Conservation (phyloP, 2,888 invertebrate species). For the Erebia ligea region DNA sequence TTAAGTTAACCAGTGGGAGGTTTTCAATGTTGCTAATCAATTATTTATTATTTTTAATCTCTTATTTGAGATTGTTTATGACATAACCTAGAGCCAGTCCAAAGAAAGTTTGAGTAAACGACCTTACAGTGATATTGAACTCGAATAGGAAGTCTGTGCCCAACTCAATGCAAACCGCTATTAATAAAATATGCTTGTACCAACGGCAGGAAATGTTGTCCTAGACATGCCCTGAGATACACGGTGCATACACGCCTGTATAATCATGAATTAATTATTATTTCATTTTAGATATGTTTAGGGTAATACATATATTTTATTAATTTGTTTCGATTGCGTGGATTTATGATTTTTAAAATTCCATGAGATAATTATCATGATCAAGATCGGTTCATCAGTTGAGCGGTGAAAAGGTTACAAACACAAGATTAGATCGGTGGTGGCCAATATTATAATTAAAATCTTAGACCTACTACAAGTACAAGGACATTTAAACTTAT, state of each 20-base stretch:
- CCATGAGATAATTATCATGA: no score
- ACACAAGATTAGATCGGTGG: no score
- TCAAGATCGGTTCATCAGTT: no score
- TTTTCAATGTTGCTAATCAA: no score
- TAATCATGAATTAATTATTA: not conserved
- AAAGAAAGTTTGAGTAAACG: constrained; percentile 19
- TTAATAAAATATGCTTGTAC: constrained; percentile 37
- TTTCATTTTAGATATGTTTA: not conserved
- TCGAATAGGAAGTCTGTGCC: constrained; percentile 49
- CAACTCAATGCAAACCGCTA: constrained; percentile 57
- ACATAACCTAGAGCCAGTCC: constrained; percentile 2
- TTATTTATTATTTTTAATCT: no score
- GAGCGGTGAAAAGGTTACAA: no score
- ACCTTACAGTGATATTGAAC: constrained; percentile 34
- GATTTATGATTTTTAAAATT: no score
- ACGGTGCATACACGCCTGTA: not conserved
- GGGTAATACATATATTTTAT: not conserved
- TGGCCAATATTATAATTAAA: no score
- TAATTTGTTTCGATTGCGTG: not conserved
- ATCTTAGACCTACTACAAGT: no score
- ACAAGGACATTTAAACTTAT: no score
- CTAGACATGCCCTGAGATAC: constrained; percentile 14
- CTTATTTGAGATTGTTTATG: no score
- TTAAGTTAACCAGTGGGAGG: no score
- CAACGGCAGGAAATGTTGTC: constrained; percentile 30